Evolutionary conservation across 37 sponge, comb jelly and placozoan species (phyloP).

Genomic region (Cladorhizidae sp.): DNA sequence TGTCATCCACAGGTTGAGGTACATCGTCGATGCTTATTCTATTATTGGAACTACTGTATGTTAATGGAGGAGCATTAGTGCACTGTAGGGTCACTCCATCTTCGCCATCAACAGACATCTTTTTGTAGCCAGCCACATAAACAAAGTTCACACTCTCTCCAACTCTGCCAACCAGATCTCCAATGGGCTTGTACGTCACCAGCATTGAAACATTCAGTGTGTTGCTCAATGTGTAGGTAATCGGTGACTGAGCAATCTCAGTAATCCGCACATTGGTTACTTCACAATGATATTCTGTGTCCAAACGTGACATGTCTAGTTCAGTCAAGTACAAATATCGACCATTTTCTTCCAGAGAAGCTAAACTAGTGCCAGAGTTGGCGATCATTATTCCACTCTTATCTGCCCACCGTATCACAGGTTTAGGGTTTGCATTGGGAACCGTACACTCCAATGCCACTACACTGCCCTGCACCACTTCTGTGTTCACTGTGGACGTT

Average conservation of each 20-base stretch:
- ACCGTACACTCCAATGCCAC: conserved; percentile 39
- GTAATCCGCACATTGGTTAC: conserved; percentile 36
- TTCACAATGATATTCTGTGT: conserved; percentile 25
- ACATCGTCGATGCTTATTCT: background rate
- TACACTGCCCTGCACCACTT: background rate
- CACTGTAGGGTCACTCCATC: too few relatives aligned
- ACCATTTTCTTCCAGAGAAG: conserved; percentile 20
- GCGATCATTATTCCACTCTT: background rate
- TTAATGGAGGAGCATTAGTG: too few relatives aligned
- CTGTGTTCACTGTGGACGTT: background rate
- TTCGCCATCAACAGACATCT: too few relatives aligned
- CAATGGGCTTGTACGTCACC: conserved; percentile 20
- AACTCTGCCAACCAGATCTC: background rate
- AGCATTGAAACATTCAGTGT: background rate
- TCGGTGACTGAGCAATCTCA: background rate
- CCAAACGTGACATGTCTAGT: conserved; percentile 1
- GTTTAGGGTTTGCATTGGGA: conserved; percentile 13
- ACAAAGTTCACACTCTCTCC: background rate
- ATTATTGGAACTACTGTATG: too few relatives aligned
- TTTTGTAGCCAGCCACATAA: conserved; percentile 8
- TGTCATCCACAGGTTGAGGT: background rate
- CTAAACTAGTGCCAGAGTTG: too few relatives aligned
- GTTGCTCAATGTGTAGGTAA: background rate
- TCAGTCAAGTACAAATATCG: conserved; percentile 23
- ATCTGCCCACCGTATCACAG: conserved; percentile 19